Base-by-base conservation (phyloP, 2,113 vertebrate genomes). In the Lagopus leucura region DNA sequence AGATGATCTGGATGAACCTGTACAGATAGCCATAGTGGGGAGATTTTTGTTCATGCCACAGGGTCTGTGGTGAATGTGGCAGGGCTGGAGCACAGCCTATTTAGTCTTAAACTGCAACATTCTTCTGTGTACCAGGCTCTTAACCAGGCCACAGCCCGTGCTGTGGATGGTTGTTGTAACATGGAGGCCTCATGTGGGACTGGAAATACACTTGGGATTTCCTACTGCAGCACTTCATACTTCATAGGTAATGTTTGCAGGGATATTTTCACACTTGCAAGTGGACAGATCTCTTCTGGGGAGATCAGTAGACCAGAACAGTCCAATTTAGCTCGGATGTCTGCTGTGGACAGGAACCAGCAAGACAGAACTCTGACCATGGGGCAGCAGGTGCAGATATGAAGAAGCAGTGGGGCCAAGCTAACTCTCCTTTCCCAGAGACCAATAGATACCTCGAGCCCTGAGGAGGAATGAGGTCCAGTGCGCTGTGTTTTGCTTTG, bases 111-210 rank as follows among this genome's bases (percentile, higher is more conserved):
- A 7, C 52, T 67, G 28, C n/a, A 38, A 36, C 21, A 19, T 34
- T 54, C 38, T 61, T 20, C 38, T 54, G 38, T 25, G 7, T 47
- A 17, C 0, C 1, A 55, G 34, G 32, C 11, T 60, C 70, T 30
- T 60, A 38, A n/a, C 57, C 38, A 50, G 12, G 28, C 16, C 45
- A 13, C 2, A 0, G 24, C n/a, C 64, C 0, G 0, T 24, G 25
- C 66, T 78, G 45, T 10, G 10, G 28, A 25, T 19, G 11, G 16
- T 32, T 66, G 20, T 45, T 72, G 28, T 66, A 65, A 8, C 8
- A 40, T 32, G 54, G 42, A 54, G 38, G 12, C 36, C 34, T 67
- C 2, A 0, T 0, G 0, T 47, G 28, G 34, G 60, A 21, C 24
- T 54, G 71, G 71, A 42, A 82, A 34, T 15, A 38, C 10, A 19